phyloP scores from a whole-genome alignment of 2,888 invertebrate genomes.

The Merodon equestris region DNA sequence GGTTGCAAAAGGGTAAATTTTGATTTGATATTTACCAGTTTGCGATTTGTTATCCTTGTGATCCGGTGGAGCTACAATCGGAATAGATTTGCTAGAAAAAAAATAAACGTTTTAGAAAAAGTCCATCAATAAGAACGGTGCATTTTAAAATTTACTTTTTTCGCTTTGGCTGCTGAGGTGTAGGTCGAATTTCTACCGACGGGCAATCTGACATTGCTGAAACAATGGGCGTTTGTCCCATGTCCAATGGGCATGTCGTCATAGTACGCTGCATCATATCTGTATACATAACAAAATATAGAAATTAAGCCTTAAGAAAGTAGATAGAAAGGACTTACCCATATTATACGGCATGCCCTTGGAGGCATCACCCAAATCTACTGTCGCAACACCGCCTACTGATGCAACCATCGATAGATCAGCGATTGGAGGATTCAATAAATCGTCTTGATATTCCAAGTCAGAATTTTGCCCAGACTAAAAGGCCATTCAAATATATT shows the following conservation, averaged over 20 bases:
- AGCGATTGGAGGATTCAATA: constrained; percentile 47
- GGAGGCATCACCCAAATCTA: constrained; percentile 48
- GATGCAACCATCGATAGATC: constrained; percentile 68
- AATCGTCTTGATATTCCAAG: constrained; percentile 71
- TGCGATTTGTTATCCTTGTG: constrained; percentile 63
- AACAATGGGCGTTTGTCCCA: constrained; percentile 82
- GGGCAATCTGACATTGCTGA: constrained; percentile 86
- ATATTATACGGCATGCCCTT: constrained; percentile 67
- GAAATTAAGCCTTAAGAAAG: background rate
- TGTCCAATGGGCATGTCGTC: constrained; percentile 39
- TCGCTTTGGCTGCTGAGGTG: constrained; percentile 78
- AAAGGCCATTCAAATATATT: background rate
- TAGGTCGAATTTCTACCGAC: constrained; percentile 77
- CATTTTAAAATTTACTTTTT: constrained; percentile 73
- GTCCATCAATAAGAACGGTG: background rate
- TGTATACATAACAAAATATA: constrained; percentile 7
- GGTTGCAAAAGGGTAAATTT: no score
- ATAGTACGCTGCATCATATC: constrained; percentile 61
- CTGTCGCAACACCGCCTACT: constrained; percentile 47
- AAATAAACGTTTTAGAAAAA: background rate
- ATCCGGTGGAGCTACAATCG: constrained; percentile 72
- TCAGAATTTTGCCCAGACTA: constrained; percentile 71
- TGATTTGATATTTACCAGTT: constrained; percentile 42
- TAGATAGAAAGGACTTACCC: constrained; percentile 58
- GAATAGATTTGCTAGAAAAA: constrained; percentile 71